Percentiles rank a stretch among this genome's conserved stretches.
Evolutionary conservation across 2,888 invertebrate genomes (phyloP).

Genomic region (Athetis lepigone): DNA sequence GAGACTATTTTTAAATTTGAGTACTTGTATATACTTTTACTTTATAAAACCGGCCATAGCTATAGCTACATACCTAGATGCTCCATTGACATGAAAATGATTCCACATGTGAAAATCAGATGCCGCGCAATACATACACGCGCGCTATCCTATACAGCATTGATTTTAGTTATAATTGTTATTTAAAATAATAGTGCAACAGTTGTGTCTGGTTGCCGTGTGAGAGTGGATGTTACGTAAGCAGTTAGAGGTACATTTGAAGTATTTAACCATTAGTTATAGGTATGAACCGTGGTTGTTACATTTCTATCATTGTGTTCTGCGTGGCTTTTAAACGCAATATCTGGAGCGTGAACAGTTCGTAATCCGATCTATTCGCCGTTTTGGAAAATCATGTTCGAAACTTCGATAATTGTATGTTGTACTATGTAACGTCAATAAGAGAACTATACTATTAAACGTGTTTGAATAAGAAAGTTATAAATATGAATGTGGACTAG

Average conservation of each 20-base stretch:
- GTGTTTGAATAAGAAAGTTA: too few species aligned
- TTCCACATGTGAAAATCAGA: constrained; percentile 39
- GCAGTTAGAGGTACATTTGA: constrained; percentile 47
- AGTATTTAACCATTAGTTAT: constrained; percentile 63
- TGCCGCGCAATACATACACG: constrained; percentile 22
- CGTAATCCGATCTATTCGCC: constrained; percentile 56
- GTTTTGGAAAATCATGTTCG: constrained; percentile 50
- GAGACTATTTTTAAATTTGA: constrained; percentile 3
- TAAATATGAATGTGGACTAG: too few species aligned
- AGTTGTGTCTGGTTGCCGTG: constrained; percentile 29
- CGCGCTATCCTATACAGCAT: constrained; percentile 29
- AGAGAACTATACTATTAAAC: constrained; percentile 4
- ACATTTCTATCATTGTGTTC: constrained; percentile 65
- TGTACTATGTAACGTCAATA: not conserved
- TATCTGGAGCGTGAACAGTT: constrained; percentile 71
- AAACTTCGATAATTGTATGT: constrained; percentile 11
- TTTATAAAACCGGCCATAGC: constrained; percentile 15
- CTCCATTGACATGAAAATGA: constrained; percentile 42
- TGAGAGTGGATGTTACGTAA: constrained; percentile 56
- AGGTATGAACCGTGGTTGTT: constrained; percentile 62
- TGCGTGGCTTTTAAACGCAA: constrained; percentile 61
- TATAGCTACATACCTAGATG: too few species aligned
- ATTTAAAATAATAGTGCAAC: constrained; percentile 27
- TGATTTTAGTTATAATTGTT: constrained; percentile 40
- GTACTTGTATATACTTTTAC: not conserved